Evolutionary conservation across 1,140 invertebrate genomes (phyloP).

Genomic region (Antheraea mylitta): DNA sequence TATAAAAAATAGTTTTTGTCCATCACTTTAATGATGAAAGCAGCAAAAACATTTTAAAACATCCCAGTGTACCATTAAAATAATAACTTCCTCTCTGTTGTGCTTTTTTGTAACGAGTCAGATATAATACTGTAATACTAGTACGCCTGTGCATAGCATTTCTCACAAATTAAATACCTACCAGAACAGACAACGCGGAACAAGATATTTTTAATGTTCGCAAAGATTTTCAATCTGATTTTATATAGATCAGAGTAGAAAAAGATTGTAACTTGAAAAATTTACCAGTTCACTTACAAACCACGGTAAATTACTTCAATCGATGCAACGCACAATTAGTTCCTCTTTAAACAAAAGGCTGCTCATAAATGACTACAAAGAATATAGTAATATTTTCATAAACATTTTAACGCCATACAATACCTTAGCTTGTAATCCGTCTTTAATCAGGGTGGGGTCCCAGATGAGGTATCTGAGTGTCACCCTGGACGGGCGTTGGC

Average conservation of each 20-base stretch:
- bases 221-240: not conserved
- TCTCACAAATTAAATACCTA: slow-evolving; percentile 10
- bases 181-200: not conserved
- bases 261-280: too few relatives aligned
- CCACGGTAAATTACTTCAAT: too few relatives aligned
- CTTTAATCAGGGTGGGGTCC: too few relatives aligned
- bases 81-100: slow-evolving; percentile 58
- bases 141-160: slow-evolving; percentile 15
- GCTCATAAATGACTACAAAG: too few relatives aligned
- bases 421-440: too few relatives aligned
- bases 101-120: slow-evolving; percentile 51
- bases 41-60: slow-evolving; percentile 58
- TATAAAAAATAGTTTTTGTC: slow-evolving; percentile 53
- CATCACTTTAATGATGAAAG: slow-evolving; percentile 63
- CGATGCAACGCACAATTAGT: too few relatives aligned
- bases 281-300: too few relatives aligned
- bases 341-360: too few relatives aligned
- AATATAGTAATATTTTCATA: too few relatives aligned
- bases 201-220: not conserved
- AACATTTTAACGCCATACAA: too few relatives aligned
- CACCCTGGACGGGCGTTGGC: too few relatives aligned
- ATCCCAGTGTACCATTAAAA: slow-evolving; percentile 62
- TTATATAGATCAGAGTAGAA: not conserved
- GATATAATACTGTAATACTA: slow-evolving; percentile 33
- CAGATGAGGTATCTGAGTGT: too few relatives aligned